phyloP scores from a whole-genome alignment of 2,113 vertebrate species.

The Myanophis thanlyinensis region DNA sequence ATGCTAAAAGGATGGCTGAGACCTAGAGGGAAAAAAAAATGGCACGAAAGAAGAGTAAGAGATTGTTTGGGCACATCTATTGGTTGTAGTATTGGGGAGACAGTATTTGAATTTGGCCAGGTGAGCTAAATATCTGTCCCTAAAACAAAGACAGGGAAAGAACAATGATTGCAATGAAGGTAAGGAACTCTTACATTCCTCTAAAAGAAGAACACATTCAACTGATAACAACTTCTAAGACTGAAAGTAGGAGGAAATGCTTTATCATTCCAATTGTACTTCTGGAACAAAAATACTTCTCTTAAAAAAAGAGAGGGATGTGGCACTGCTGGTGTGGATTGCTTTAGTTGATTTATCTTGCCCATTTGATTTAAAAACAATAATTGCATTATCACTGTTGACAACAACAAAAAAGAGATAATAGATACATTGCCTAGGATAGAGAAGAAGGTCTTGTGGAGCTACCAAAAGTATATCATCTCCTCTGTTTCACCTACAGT shows the following conservation, averaged over 20 bases:
- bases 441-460: background rate
- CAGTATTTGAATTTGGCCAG: background rate
- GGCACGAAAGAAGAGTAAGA: background rate
- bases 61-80: background rate
- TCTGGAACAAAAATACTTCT: background rate
- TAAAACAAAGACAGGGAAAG: background rate
- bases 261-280: background rate
- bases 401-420: background rate
- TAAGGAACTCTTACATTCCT: background rate
- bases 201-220: background rate
- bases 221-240: background rate
- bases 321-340: background rate
- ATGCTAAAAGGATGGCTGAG: slow-evolving; percentile 96
- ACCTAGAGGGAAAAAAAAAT: slow-evolving; percentile 66
- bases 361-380: background rate
- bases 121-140: background rate
- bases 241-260: background rate
- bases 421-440: background rate
- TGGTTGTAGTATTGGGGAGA: background rate
- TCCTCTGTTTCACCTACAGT: background rate
- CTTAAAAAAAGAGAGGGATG: background rate
- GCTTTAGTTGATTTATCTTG: background rate
- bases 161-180: background rate
- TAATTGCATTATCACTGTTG: no score
- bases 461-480: background rate